These are phyloP conservation scores for Benthochromis sp. DNA, from an alignment of 2,113 vertebrate species.

Conservation along the genomic window DNA sequence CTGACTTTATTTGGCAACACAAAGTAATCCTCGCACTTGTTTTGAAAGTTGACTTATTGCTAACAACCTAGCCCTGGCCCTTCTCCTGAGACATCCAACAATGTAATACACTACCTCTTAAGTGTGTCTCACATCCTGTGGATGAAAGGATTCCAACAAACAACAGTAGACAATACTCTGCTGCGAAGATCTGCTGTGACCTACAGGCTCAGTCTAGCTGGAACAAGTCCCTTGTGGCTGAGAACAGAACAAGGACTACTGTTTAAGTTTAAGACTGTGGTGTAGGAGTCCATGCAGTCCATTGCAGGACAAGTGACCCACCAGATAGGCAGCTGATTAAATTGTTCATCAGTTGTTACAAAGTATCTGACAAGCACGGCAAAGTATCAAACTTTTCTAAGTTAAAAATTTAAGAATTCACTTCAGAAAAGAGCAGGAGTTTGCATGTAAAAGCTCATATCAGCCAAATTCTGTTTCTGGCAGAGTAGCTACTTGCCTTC, in stretches of 20 bases:
- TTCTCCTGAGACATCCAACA: neutral
- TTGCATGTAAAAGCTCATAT: fast-evolving
- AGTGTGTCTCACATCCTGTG: neutral
- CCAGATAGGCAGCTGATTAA: neutral
- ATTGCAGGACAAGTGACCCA: neutral
- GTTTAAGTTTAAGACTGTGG: neutral
- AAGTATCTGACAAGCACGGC: neutral
- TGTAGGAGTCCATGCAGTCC: neutral
- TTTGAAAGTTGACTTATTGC: neutral
- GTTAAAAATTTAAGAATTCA: neutral
- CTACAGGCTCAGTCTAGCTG: neutral
- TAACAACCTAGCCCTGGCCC: neutral
- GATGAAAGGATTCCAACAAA: neutral
- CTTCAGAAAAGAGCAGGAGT: neutral
- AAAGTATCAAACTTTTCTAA: neutral
- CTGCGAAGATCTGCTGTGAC: neutral
- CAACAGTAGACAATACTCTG: neutral
- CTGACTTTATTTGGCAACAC: neutral
- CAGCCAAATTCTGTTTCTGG: neutral
- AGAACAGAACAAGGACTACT: neutral
- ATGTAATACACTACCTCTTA: neutral
- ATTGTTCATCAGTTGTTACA: neutral
- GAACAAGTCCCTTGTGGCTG: neutral
- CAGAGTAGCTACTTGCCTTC: slow-evolving; percentile 71
- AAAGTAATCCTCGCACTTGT: neutral